A percentile compares a stretch with the other conserved stretches of the same genome.
Conservation (phyloP, 2,113 vertebrate species). For the Isurus oxyrinchus region DNA sequence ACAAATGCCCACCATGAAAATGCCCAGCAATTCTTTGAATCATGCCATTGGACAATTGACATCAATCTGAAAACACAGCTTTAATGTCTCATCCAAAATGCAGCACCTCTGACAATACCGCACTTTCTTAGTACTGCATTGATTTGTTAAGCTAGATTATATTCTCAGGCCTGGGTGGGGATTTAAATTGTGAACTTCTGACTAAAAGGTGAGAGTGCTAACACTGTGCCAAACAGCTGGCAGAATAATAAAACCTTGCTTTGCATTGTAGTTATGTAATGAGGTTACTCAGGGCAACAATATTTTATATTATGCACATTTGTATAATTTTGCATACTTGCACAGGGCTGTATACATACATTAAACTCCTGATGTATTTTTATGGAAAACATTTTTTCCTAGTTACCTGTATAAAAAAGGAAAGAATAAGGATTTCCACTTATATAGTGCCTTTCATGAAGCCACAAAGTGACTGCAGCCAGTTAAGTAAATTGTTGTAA, state of each 20-base stretch:
- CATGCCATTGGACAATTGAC: not conserved
- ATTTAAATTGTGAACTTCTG: not conserved
- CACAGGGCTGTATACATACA: not conserved
- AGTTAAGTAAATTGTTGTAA: not conserved
- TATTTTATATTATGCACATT: not conserved
- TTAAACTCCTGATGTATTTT: not conserved
- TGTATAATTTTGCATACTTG: not conserved
- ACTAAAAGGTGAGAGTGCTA: not conserved
- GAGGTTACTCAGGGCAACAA: not conserved
- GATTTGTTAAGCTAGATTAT: not conserved
- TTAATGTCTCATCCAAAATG: not conserved
- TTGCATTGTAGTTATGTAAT: not conserved
- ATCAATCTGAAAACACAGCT: not conserved
- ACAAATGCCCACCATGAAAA: not conserved
- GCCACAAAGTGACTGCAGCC: too few relatives aligned
- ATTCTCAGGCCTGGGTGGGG: not conserved
- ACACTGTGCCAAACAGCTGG: not conserved
- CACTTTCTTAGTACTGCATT: not conserved
- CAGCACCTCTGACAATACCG: not conserved
- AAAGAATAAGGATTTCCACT: not conserved
- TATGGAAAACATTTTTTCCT: not conserved
- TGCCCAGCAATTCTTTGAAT: not conserved
- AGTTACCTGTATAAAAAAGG: not conserved
- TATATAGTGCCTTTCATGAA: not conserved
- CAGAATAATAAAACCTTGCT: not conserved